Base-by-base conservation (phyloP, 2,888 invertebrate genomes). In the Andrena flavipes region DNA sequence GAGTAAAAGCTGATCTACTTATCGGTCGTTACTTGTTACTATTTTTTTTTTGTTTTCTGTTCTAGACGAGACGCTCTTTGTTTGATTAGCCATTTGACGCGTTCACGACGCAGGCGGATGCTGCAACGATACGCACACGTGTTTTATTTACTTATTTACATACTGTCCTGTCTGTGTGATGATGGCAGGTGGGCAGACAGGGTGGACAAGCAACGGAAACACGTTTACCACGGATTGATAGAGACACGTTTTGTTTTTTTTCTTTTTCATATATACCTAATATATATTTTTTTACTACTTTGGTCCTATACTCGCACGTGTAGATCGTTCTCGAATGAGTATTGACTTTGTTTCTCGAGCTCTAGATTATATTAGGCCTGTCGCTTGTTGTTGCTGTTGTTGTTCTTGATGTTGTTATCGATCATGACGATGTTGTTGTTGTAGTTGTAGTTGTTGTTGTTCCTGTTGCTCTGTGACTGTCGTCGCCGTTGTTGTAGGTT, bases 341-440 rank as follows among this genome's bases (percentile, higher is more conserved):
- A 68, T 64, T 51, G 13, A 51, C 29, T 67, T 29, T 70, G 48
- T 65, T 73, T 79, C 23, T 69, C 60, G 63, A 75, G 79, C 51
- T 64, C 8, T 74, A 73, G 51, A 65, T 42, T 42, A 42, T 70
- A 70, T 59, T 71, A 76, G 79, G 56, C 73, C 80, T 86, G 86
- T 88, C 82, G 84, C 88, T 88, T 82, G 79, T 88, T 88, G 80
- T 85, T 87, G 88, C 73, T 88, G 86, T 86, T 85, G 85, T 86
- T 80, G 82, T 80, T 86, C 84, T 80, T 83, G 85, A 86, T 87
- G 87, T 88, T 87, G 84, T 84, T 86, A 81, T 75, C 85, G 83
- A 84, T 88, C 79, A 84, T 88, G 88, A 76, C 84, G 84, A 84
- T 88, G 88, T 81, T 83, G 84, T 84, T 84, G 80, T 65, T 72